Conservation (phyloP, 2,113 vertebrate species). For the Semnornis frantzii region DNA sequence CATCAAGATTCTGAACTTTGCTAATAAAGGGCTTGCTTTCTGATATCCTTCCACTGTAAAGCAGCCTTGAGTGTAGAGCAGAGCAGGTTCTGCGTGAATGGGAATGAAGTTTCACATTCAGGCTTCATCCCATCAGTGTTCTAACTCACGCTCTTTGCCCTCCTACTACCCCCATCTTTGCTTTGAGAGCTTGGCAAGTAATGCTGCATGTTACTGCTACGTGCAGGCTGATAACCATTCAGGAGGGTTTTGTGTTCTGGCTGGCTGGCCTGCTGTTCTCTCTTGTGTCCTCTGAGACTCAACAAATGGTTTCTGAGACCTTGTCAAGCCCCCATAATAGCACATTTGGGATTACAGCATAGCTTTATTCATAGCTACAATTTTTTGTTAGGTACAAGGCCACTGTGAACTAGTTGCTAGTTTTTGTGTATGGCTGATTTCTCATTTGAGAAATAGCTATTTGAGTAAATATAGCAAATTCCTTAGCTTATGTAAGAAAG, state of each 20-base stretch:
- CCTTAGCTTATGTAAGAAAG: not conserved
- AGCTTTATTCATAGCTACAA: constrained; percentile 8
- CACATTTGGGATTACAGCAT: constrained; percentile 12
- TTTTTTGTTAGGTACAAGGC: not conserved
- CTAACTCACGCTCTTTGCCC: not conserved
- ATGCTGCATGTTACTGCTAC: not conserved
- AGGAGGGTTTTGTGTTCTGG: constrained; percentile 34
- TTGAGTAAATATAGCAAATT: not conserved
- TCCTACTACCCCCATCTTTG: rapidly evolving
- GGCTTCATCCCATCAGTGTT: not conserved
- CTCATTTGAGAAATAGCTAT: not conserved
- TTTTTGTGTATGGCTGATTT: not conserved
- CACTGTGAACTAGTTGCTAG: not conserved
- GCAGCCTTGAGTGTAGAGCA: not conserved
- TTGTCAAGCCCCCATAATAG: constrained; percentile 29
- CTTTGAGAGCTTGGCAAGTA: not conserved
- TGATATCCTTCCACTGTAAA: not conserved
- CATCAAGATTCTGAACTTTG: not conserved
- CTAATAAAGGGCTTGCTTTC: not conserved
- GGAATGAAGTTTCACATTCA: not conserved
- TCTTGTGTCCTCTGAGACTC: not conserved
- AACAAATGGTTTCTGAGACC: constrained; percentile 44
- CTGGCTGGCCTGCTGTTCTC: constrained; percentile 33
- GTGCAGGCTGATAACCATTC: not conserved
- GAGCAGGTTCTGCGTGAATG: not conserved